Evolutionary conservation across 2,797 vertebrate species (phyloP), one percentile per base, ranked within the genome.

Genomic region (Clarias laeviceps): DNA sequence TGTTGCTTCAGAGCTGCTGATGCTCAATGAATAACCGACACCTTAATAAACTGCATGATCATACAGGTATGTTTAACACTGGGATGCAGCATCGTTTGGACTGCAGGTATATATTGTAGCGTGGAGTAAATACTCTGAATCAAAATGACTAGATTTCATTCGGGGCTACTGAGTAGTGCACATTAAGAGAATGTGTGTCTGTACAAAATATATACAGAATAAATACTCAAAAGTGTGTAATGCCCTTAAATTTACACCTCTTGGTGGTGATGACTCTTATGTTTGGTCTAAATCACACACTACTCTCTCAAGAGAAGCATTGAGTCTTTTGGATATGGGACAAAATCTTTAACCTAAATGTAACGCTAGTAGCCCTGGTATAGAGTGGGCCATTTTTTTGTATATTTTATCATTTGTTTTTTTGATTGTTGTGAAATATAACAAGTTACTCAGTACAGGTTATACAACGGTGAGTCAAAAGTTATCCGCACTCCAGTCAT

Each of bases 21-120:
- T 54, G 9, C 7, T 66, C 8, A 0, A 22, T 6, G n/a, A 65
- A 29, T 64, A 65, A 54, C 77, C 17, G 32, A 37, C n/a, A 66
- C 79, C 32, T 20, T 65, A 66, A 80, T 65, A 80, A 50, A 6
- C n/a, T 22, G 40, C 62, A 81, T 66, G 27, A 54, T 80, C 50
- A 20, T 29, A 54, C 62, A 80, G 79, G 27, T 66, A 78, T 24
- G 22, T 22, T 1, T 11, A 54, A 81, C 70, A 56, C 61, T 69
- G 9, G 22, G 29, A 65, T 12, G 29, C 40, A 64, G 14, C 8
- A 3, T 0, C 15, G 15, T 24, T 68, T 59, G n/a, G 17, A 29
- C 32, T 27, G 8, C 54, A 20, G 34, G 37, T 78, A 3, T 54
- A 4, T 54, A 57, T 62, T 74, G 29, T 22, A 62, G 9, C 18